Conservation (phyloP, 2,797 vertebrate species). For the Parambassis ranga region DNA sequence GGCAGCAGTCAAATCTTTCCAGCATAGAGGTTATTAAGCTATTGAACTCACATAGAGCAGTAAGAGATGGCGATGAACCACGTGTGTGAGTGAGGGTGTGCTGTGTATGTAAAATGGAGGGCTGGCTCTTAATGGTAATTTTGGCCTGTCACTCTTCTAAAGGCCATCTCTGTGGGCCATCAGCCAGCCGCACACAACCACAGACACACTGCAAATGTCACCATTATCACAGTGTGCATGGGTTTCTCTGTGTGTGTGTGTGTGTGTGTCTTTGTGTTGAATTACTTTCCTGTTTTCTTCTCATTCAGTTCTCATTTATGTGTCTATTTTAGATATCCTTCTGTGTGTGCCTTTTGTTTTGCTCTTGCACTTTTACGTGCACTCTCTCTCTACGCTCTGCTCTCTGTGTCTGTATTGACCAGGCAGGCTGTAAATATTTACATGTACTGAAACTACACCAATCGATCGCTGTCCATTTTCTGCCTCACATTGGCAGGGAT, state of each 20-base stretch:
- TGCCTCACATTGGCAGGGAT: constrained; percentile 43
- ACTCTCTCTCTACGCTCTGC: not conserved
- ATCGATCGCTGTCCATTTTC: constrained; percentile 45
- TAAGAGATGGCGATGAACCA: constrained; percentile 38
- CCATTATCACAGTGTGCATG: constrained; percentile 69
- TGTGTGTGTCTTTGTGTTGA: constrained; percentile 21
- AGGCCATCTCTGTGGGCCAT: constrained; percentile 80
- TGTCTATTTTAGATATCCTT: not conserved
- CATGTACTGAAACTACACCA: constrained; percentile 45
- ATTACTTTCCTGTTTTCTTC: constrained; percentile 30
- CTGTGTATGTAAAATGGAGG: constrained; percentile 53
- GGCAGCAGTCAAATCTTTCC: constrained; percentile 48
- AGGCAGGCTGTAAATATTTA: constrained; percentile 60
- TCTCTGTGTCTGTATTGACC: constrained; percentile 53
- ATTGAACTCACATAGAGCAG: constrained; percentile 50
- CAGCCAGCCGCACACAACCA: constrained; percentile 69
- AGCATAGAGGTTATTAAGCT: constrained; percentile 53
- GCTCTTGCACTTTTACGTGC: constrained; percentile 3
- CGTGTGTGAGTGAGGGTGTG: constrained; percentile 22
- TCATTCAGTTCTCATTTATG: constrained; percentile 18
- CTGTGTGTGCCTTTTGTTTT: constrained; percentile 3
- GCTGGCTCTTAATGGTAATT: constrained; percentile 72
- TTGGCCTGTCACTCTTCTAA: constrained; percentile 72
- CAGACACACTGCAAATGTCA: constrained; percentile 78
- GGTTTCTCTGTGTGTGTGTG: constrained; percentile 4